Conservation (phyloP, 35 echinoderm and acorn worm species). For the Hemicentrotus pulcherrimus region DNA sequence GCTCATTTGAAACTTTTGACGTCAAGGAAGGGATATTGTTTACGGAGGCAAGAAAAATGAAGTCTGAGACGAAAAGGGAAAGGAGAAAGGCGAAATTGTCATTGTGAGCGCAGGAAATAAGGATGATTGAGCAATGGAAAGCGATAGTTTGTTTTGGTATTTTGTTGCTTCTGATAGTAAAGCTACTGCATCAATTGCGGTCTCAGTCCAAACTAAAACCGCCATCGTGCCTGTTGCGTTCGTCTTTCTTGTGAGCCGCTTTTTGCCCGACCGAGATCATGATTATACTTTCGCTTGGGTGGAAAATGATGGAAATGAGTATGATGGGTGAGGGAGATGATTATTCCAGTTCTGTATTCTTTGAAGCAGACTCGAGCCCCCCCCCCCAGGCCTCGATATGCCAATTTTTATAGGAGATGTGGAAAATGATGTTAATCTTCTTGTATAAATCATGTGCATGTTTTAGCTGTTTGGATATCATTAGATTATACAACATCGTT, state of each 20-base stretch:
- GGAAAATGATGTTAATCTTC: too few species aligned
- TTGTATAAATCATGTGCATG: too few species aligned
- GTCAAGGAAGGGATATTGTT: background rate
- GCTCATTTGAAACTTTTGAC: background rate
- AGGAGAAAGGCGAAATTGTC: background rate
- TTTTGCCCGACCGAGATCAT: background rate
- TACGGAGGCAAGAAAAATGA: background rate
- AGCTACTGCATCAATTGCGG: background rate
- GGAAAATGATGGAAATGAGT: too few species aligned
- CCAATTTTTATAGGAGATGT: too few species aligned
- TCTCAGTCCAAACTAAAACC: background rate
- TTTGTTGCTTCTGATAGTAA: background rate
- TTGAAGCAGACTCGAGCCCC: too few species aligned
- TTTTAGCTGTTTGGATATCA: too few species aligned
- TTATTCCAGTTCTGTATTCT: too few species aligned
- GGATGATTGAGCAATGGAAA: background rate
- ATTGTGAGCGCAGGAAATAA: background rate
- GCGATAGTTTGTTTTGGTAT: slow-evolving; percentile 11
- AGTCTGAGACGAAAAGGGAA: background rate
- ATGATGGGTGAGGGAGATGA: too few species aligned
- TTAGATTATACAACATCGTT: too few species aligned
- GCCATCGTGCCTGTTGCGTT: background rate
- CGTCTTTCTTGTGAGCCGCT: background rate
- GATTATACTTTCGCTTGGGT: background rate
- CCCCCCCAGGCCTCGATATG: too few species aligned